Conservation (phyloP, 2,888 invertebrate genomes). For the Andrena minutula region DNA sequence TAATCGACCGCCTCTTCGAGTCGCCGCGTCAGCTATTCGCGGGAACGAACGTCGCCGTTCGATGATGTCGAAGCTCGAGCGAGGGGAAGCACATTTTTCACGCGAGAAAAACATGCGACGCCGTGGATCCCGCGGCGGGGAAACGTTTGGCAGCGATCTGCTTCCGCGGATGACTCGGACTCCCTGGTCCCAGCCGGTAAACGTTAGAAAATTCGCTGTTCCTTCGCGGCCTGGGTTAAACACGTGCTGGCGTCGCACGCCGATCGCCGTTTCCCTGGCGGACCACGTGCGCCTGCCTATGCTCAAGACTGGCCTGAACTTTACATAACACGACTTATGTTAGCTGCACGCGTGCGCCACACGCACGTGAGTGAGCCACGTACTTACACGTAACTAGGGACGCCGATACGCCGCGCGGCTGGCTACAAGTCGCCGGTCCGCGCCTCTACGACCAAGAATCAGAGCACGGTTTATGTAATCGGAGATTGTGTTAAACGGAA, state of each 20-base stretch:
- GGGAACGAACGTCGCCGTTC: neutral
- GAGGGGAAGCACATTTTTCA: neutral
- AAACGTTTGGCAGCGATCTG: conserved; percentile 17
- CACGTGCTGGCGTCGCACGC: conserved; percentile 59
- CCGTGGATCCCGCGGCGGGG: neutral
- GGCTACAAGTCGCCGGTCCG: conserved; percentile 1
- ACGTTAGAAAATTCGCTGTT: conserved; percentile 45
- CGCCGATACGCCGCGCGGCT: conserved; percentile 32
- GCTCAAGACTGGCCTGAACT: conserved; percentile 44
- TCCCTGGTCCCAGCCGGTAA: conserved; percentile 15
- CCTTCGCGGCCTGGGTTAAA: conserved; percentile 52
- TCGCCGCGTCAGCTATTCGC: too few relatives aligned
- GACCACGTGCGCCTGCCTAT: conserved; percentile 55
- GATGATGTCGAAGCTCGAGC: neutral
- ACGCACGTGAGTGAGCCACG: conserved; percentile 57
- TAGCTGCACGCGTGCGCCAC: conserved; percentile 65
- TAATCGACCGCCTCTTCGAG: too few relatives aligned
- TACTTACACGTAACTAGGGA: conserved; percentile 44
- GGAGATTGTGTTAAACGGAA: conserved; percentile 78
- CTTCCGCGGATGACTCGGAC: neutral
- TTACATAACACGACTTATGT: conserved; percentile 65
- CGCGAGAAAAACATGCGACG: neutral
- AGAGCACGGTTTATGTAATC: conserved; percentile 80
- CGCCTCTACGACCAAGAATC: conserved; percentile 74
- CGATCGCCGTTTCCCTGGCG: conserved; percentile 54